A percentile compares a stretch with the other conserved stretches of the same genome.
Conservation (phyloP, 2,888 invertebrate species). For the Philopedon plagiatum region DNA sequence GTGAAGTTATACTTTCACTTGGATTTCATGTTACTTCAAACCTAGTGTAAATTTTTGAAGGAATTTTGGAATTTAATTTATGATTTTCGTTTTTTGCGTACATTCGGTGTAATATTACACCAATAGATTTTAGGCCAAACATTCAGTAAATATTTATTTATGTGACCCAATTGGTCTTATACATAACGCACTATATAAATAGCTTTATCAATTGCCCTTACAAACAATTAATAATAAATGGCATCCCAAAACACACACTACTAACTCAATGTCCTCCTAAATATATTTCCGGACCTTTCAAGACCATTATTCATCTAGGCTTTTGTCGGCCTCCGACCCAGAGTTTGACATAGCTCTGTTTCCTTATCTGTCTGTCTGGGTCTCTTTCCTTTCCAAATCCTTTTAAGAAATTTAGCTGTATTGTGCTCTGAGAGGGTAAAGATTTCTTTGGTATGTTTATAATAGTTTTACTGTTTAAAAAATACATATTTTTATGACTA, state of each 20-base stretch:
- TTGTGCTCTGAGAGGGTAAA: neutral
- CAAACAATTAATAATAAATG: conserved; percentile 29
- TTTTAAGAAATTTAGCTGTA: neutral
- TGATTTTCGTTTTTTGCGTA: too few relatives aligned
- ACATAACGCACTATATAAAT: neutral
- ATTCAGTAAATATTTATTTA: neutral
- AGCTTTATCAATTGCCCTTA: neutral
- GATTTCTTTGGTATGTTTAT: neutral
- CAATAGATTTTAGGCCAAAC: neutral
- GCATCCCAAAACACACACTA: conserved; percentile 25
- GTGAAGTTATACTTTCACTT: too few relatives aligned
- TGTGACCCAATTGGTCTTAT: neutral
- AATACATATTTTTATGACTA: too few relatives aligned
- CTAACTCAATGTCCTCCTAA: conserved; percentile 30
- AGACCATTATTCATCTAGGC: conserved; percentile 28
- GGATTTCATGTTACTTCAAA: too few relatives aligned
- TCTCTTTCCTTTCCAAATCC: conserved; percentile 4
- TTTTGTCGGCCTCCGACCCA: conserved; percentile 26
- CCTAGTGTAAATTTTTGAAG: too few relatives aligned
- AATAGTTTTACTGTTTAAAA: neutral
- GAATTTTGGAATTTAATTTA: too few relatives aligned
- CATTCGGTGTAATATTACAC: too few relatives aligned
- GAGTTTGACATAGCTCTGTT: conserved; percentile 24
- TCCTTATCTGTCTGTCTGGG: conserved; percentile 21
- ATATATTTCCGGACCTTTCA: conserved; percentile 28